Evolutionary conservation across 2,888 invertebrate species (phyloP).

Genomic region (Balanococcus diminutus): DNA sequence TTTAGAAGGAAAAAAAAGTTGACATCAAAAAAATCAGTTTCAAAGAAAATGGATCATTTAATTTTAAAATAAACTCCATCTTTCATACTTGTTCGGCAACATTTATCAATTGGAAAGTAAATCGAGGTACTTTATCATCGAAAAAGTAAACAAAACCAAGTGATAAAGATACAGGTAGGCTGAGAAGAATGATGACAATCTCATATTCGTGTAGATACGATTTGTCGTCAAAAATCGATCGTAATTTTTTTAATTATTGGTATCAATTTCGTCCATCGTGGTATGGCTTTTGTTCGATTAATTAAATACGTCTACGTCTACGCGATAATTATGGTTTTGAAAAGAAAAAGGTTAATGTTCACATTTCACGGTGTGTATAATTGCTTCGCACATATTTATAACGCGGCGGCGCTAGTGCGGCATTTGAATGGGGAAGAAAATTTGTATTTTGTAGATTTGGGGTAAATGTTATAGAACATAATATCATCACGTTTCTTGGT

Average conservation of each 20-base stretch:
- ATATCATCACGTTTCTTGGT: constrained; percentile 32
- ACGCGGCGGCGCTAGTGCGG: neutral
- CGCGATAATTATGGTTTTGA: neutral
- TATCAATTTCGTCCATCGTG: neutral
- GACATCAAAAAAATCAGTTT: no score
- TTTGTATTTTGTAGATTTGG: neutral
- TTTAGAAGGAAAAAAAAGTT: no score
- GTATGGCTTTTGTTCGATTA: neutral
- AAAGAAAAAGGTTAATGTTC: constrained; percentile 1
- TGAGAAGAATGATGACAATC: neutral
- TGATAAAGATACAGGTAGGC: neutral
- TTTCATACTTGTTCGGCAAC: neutral
- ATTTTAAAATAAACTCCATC: neutral
- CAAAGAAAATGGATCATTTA: neutral
- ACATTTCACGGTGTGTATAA: neutral
- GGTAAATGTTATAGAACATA: constrained; percentile 23
- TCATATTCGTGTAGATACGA: no score
- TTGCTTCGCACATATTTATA: constrained; percentile 3
- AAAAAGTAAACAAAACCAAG: neutral
- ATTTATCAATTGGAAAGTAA: neutral
- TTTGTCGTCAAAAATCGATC: neutral
- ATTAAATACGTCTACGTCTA: neutral
- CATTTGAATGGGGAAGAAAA: constrained; percentile 19
- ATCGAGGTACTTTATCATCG: neutral
- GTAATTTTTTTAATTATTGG: neutral